Conservation (phyloP, 2,797 vertebrate genomes). For the Cossypha caffra region DNA sequence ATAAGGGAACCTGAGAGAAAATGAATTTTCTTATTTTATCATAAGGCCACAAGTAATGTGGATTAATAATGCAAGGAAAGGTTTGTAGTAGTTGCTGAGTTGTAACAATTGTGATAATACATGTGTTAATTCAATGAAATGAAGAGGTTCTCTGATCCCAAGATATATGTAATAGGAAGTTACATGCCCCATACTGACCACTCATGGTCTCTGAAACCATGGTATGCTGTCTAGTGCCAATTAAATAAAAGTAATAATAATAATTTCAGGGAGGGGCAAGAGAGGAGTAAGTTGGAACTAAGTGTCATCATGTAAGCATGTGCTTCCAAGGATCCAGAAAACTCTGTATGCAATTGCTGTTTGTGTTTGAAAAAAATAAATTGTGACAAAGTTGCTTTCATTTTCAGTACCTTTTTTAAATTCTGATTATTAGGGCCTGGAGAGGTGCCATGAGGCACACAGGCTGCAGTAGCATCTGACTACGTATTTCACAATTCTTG, state of each 20-base stretch:
- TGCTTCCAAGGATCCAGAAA: not conserved
- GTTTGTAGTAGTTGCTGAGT: not conserved
- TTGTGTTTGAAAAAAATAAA: not conserved
- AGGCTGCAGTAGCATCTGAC: not conserved
- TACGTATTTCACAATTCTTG: not conserved
- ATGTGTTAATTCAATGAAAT: not conserved
- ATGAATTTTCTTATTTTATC: not conserved
- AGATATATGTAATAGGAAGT: not conserved
- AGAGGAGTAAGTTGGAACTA: not conserved
- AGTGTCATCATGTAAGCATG: not conserved
- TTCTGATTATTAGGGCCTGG: not conserved
- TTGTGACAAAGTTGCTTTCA: not conserved
- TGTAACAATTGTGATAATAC: not conserved
- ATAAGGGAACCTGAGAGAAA: not conserved
- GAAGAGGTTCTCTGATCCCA: not conserved
- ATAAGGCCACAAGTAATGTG: rapidly evolving
- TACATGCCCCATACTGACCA: not conserved
- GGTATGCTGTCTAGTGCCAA: not conserved
- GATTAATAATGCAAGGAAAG: not conserved
- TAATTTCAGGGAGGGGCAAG: not conserved
- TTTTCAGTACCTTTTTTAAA: not conserved
- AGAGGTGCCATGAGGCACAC: not conserved
- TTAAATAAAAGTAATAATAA: not conserved
- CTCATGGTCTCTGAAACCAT: not conserved
- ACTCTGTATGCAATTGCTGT: not conserved